These are phyloP conservation scores for Torymus auratus DNA, from an alignment of 2,888 invertebrate genomes.

Conservation along the genomic window DNA sequence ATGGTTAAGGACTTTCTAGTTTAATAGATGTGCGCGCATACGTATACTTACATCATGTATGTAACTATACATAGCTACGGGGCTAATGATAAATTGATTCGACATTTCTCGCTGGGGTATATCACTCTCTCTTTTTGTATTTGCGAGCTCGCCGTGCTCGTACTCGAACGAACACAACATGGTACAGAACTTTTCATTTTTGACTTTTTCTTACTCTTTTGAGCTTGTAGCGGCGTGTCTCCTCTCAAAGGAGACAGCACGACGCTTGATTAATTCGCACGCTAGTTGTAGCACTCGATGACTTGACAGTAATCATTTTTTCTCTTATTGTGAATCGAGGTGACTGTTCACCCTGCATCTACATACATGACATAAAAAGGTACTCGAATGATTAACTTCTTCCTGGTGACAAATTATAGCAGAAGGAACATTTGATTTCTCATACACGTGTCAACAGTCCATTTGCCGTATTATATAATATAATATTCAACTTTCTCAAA, in stretches of 20 bases:
- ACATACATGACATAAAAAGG: not conserved
- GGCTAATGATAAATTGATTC: constrained; percentile 10
- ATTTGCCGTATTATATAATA: no score
- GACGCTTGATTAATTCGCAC: constrained; percentile 38
- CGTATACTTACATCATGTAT: not conserved
- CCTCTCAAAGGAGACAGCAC: constrained; percentile 11
- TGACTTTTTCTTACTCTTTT: constrained; percentile 23
- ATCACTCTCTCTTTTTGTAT: not conserved
- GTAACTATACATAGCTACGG: not conserved
- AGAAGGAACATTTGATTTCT: no score
- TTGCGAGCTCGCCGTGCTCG: not conserved
- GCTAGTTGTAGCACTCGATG: constrained; percentile 39
- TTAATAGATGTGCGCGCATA: not conserved
- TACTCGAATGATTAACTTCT: no score
- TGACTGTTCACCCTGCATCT: not conserved
- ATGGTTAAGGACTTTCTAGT: constrained; percentile 52
- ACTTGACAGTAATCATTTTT: constrained; percentile 25
- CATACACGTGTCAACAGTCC: no score
- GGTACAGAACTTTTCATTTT: not conserved
- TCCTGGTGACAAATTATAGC: no score
- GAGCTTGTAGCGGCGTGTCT: not conserved
- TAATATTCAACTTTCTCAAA: no score
- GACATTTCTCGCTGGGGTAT: no score
- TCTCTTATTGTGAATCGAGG: not conserved
- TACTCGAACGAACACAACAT: no score